Base-by-base conservation (phyloP, 1,140 invertebrate species). In the Trichomalopsis sarcophagae region DNA sequence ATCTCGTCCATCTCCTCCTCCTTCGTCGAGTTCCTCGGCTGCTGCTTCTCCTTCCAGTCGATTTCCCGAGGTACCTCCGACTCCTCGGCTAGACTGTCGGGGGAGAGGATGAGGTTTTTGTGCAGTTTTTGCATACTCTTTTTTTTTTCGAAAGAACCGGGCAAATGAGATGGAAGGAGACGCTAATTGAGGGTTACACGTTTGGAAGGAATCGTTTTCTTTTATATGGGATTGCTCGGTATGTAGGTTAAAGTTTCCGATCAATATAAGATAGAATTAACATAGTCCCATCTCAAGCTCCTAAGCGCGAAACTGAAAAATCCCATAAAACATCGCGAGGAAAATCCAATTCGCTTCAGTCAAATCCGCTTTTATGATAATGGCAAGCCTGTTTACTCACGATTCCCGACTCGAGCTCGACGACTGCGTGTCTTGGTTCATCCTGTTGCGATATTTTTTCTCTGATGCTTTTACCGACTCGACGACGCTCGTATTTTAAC, bases 371-470 rank as follows among this genome's bases (percentile, higher is more conserved):
- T 50, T 74, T 55, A 73, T n/a, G 17, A 13, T 23, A 36, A 62
- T 62, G 44, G 55, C 36, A 62, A 74, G 27, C 2, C 5, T 73
- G 13, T 36, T 81, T 40, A 68, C 84, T 85, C 82, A 85, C 84
- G 80, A 85, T 71, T 85, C 62, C 47, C 2, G 55, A 62, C 84
- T 82, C 23, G 74, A 78, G n/a, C 23, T 44, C 74, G 74, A 55
- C 47, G 36, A 2, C 27, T 71, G 5, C n/a, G 33, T 69, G 33
- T 81, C 78, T 40, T 2, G 62, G 76, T 77, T 85, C 84, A 85
- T 85, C 47, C 17, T 44, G n/a, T 55, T 36, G 27, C 13, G 7
- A 68, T 77, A 68, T 77, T 76, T 76, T 47, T 36, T 14, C n/a
- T 76, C 6, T 62, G 17, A 44, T 10, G 17, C 17, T 62, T 17